Percentiles rank a stretch among this genome's conserved stretches.
Evolutionary conservation across 1,140 invertebrate species (phyloP).

Genomic region (Ectropis grisescens): DNA sequence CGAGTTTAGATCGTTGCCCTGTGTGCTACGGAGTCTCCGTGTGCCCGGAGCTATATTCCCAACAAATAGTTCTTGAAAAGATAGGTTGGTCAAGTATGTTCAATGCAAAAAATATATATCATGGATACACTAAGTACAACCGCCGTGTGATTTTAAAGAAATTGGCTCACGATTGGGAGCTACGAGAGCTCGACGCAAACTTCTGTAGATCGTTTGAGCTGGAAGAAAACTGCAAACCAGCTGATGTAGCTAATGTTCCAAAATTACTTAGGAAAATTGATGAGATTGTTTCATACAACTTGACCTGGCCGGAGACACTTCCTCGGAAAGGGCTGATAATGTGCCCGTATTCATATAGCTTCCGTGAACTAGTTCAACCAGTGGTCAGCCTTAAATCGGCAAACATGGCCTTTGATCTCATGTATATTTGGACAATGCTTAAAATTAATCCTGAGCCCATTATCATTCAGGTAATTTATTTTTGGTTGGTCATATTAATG

Average conservation of each 20-base stretch:
- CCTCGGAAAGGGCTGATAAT: conserved; percentile 42
- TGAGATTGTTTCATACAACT: conserved; percentile 38
- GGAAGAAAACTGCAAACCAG: conserved; percentile 32
- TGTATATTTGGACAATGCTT: conserved; percentile 57
- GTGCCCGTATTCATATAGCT: conserved; percentile 48
- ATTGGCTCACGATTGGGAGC: conserved; percentile 44
- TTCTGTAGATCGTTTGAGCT: conserved; percentile 38
- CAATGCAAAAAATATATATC: conserved; percentile 53
- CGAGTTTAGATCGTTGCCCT: conserved; percentile 43
- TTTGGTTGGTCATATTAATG: too few relatives aligned
- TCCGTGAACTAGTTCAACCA: conserved; percentile 38
- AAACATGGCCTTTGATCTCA: conserved; percentile 32
- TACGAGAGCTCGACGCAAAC: conserved; percentile 38
- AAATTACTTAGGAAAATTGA: conserved; percentile 42
- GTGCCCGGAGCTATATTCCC: conserved; percentile 52
- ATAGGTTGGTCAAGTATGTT: conserved; percentile 34
- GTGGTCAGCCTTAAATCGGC: conserved; percentile 8
- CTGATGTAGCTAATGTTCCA: conserved; percentile 30
- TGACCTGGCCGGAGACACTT: conserved; percentile 30
- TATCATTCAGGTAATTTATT: conserved; percentile 40
- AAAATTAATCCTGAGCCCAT: conserved; percentile 58
- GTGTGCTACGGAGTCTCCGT: conserved; percentile 51
- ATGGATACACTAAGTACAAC: conserved; percentile 46
- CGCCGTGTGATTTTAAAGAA: conserved; percentile 46
- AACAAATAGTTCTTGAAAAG: conserved; percentile 32